Evolutionary conservation across 2,888 invertebrate species (phyloP).

Genomic region (Argyra leucocephala): DNA sequence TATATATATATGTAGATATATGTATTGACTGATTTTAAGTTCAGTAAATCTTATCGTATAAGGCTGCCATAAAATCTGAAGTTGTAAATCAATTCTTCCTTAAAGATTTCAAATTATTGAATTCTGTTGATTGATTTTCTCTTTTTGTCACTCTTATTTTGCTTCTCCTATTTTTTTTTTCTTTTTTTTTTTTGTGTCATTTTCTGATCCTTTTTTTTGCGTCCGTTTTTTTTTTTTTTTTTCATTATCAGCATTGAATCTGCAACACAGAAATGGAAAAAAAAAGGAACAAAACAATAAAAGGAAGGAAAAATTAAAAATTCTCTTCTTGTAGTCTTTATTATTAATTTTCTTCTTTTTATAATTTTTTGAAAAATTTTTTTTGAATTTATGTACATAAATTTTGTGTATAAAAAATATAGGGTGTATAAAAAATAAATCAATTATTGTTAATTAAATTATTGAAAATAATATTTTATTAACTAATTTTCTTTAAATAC

Average conservation of each 20-base stretch:
- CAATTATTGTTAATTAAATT: too few relatives aligned
- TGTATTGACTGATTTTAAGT: too few relatives aligned
- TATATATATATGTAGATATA: too few relatives aligned
- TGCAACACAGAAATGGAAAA: neutral
- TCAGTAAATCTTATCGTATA: too few relatives aligned
- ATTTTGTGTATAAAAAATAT: too few relatives aligned
- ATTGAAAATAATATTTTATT: too few relatives aligned
- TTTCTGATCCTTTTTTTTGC: neutral
- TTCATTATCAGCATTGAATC: neutral
- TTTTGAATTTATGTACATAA: neutral
- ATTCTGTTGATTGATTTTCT: neutral
- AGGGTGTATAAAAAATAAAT: too few relatives aligned
- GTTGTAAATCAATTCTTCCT: neutral
- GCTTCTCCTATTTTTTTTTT: too few relatives aligned
- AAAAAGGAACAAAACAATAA: neutral
- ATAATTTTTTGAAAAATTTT: neutral
- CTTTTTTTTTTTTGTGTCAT: too few relatives aligned
- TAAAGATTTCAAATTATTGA: neutral
- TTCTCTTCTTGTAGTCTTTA: neutral
- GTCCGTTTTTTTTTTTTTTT: neutral
- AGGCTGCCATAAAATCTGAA: too few relatives aligned
- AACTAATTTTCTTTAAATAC: too few relatives aligned
- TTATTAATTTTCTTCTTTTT: neutral
- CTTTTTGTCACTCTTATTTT: neutral
- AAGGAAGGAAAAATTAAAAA: neutral